Evolutionary conservation across 2,797 vertebrate genomes (phyloP).

Genomic region (Enteromius radiatus): DNA sequence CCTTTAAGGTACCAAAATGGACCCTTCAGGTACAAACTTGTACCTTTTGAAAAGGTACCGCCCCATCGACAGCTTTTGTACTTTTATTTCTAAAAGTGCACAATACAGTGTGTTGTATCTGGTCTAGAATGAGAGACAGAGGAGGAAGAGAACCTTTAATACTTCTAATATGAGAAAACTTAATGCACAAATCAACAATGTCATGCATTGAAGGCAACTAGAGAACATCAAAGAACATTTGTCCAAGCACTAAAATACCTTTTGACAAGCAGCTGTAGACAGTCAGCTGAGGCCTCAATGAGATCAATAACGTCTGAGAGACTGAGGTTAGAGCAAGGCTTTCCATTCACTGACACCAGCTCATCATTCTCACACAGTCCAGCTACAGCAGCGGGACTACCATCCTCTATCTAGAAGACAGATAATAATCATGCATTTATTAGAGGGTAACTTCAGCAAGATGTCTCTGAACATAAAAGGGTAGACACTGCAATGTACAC

Average conservation of each 20-base stretch:
- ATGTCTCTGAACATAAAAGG: neutral
- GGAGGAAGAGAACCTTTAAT: neutral
- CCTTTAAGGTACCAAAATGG: too few species aligned
- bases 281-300: conserved; percentile 82
- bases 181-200: neutral
- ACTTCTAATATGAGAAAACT: neutral
- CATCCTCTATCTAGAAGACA: conserved; percentile 80
- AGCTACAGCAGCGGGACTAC: conserved; percentile 82
- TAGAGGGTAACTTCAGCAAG: neutral
- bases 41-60: too few species aligned
- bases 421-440: neutral
- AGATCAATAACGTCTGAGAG: conserved; percentile 85
- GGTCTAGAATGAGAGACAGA: neutral
- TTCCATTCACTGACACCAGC: conserved; percentile 91
- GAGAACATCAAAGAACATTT: conserved; percentile 4
- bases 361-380: conserved; percentile 90
- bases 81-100: too few species aligned
- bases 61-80: too few species aligned
- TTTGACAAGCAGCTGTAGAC: conserved; percentile 90
- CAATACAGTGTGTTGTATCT: too few species aligned
- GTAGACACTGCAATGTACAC: neutral
- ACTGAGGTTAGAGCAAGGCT: conserved; percentile 85
- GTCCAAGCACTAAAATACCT: conserved; percentile 78
- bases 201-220: neutral
- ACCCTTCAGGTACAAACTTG: too few species aligned